phyloP scores from a whole-genome alignment of 2,888 invertebrate species.

The Andrena praecox region DNA sequence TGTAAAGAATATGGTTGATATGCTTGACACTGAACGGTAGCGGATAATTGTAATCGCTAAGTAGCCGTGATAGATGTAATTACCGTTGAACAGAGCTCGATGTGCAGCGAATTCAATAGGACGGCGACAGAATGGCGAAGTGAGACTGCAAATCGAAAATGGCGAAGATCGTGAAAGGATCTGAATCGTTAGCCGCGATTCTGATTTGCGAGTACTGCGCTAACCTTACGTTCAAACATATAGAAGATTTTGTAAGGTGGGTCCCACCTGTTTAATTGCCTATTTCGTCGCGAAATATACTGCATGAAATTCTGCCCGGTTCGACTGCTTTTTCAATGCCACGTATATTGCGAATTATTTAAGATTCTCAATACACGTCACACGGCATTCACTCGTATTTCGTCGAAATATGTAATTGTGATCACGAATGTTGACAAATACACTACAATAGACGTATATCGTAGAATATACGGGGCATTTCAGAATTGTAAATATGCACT shows the following conservation, averaged over 20 bases:
- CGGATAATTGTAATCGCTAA: slow-evolving; percentile 38
- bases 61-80: slow-evolving; percentile 32
- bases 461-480: background rate
- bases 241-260: slow-evolving; percentile 83
- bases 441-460: background rate
- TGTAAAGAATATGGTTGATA: slow-evolving; percentile 21
- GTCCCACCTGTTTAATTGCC: slow-evolving; percentile 59
- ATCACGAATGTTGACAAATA: background rate
- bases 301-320: background rate
- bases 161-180: slow-evolving; percentile 80
- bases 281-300: slow-evolving; percentile 4
- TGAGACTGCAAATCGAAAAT: slow-evolving; percentile 73
- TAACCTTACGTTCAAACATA: slow-evolving; percentile 83
- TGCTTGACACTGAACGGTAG: slow-evolving; percentile 27
- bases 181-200: slow-evolving; percentile 74
- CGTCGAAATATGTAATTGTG: background rate
- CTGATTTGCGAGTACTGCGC: slow-evolving; percentile 81
- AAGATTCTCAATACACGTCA: background rate
- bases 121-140: slow-evolving; percentile 68
- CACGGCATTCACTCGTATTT: background rate
- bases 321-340: background rate
- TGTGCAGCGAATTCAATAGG: slow-evolving; percentile 30
- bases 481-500: background rate
- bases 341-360: background rate
- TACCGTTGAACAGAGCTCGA: slow-evolving; percentile 27